Conservation (phyloP, 2,888 invertebrate genomes). For the Dynastes grantii region DNA sequence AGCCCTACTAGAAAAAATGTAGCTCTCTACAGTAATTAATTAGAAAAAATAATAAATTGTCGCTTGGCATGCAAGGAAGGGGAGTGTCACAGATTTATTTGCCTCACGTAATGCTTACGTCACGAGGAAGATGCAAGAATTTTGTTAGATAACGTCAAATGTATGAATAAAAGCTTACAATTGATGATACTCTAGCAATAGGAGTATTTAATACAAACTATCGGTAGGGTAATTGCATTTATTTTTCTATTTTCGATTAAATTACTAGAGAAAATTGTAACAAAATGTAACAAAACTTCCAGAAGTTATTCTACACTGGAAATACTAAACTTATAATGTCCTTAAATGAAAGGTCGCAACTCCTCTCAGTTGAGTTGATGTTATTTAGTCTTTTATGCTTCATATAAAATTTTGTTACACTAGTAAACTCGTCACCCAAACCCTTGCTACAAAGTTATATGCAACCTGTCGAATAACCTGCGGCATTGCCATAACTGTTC, state of each 20-base stretch:
- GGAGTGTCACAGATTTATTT: conserved; percentile 5
- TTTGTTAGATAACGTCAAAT: neutral
- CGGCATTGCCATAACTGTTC: no score
- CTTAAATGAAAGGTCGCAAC: neutral
- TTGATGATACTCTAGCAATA: no score
- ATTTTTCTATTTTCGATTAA: no score
- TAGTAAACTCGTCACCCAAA: neutral
- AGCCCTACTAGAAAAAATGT: neutral
- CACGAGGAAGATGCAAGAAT: neutral
- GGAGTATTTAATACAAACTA: no score
- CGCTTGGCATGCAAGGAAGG: neutral
- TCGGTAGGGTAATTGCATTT: no score
- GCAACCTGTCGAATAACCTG: neutral
- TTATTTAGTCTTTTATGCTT: neutral
- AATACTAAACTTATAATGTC: neutral
- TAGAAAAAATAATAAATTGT: conserved; percentile 1
- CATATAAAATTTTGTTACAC: neutral
- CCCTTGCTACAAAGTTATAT: neutral
- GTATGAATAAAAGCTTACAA: no score
- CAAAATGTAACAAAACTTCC: neutral
- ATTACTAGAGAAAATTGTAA: no score
- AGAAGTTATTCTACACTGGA: neutral
- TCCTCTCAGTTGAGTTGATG: neutral
- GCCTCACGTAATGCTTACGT: neutral
- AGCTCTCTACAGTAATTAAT: neutral